Percentiles rank a stretch among this genome's conserved stretches.
These are phyloP conservation scores for Pentalonia nigronervosa DNA, from an alignment of 1,140 invertebrate genomes.

Conservation along the genomic window DNA sequence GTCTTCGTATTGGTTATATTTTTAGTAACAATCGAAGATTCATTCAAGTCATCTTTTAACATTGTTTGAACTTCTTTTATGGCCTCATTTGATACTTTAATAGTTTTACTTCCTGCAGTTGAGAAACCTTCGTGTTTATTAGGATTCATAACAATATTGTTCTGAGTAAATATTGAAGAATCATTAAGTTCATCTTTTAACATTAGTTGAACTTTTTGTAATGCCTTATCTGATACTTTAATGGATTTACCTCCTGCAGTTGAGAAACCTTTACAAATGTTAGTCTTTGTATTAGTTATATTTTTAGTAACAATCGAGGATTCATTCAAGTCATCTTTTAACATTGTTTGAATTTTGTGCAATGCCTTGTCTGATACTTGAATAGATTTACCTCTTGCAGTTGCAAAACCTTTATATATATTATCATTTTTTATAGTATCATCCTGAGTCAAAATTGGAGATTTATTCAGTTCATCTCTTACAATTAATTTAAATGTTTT, in stretches of 20 bases:
- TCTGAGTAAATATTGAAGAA: neutral
- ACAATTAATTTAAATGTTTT: neutral
- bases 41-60: neutral
- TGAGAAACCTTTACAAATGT: neutral
- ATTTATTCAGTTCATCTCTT: neutral
- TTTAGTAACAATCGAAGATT: neutral
- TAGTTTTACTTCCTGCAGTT: neutral
- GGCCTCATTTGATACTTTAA: neutral
- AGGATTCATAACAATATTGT: no score
- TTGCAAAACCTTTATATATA: neutral
- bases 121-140: neutral
- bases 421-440: no score
- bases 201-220: conserved; percentile 9
- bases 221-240: neutral
- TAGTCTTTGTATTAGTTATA: neutral
- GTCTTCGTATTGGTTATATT: no score
- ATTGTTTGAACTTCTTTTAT: neutral
- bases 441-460: no score
- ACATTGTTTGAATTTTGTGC: conserved; percentile 1
- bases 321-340: conserved; percentile 32
- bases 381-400: conserved; percentile 14
- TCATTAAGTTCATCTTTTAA: conserved; percentile 28
- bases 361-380: neutral
- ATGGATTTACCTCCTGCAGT: conserved; percentile 12
- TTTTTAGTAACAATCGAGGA: neutral